Evolutionary conservation across 2,113 vertebrate genomes (phyloP), one percentile per base, ranked within the genome.

Genomic region (Calidris pygmaea): DNA sequence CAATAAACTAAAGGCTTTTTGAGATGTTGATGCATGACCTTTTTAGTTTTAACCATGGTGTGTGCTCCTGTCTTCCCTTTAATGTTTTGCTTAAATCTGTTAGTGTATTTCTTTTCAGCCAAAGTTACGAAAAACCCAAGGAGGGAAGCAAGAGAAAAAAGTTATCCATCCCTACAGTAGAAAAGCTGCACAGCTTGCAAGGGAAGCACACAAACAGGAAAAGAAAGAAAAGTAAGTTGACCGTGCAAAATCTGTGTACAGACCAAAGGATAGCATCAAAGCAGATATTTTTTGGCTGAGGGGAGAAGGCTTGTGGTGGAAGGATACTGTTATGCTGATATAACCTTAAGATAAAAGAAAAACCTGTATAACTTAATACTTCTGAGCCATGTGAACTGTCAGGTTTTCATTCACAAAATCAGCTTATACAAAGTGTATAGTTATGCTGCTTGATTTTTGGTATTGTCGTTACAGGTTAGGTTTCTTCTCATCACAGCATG

Each of bases 121-220:
- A 48, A 99, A 99, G 94, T 92, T 89, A 81, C 96, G 73, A 35
- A 99, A 98, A 85, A 97, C 96, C 19, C 99, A 98, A 95, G 91
- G 70, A 11, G 85, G 85, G 14, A 95, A 98, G 59, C 98, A 96
- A 43, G 99, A 98, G 91, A 98, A 98, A 62, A 99, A 99, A 85
- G 98, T 98, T 55, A 95, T 99, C 87, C 99, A 99, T 93, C 99
- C 99, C 9, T 99, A 98, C 92, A 99, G 99, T 97, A 98, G 99
- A 95, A 99, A 99, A 96, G 99, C 99, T 15, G 99, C 98, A 3
- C 99, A 99, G 32, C 97, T 99, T 45, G 98, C 97, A 17, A 98
- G 99, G 97, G 98, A 98, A 71, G 98, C 98, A 23, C 98, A 98
- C 93, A 98, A 98, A 91, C 98, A 99, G 85, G 98, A 98, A 10